Base-by-base conservation (phyloP, 2,888 invertebrate species). In the Drosophila dives region DNA sequence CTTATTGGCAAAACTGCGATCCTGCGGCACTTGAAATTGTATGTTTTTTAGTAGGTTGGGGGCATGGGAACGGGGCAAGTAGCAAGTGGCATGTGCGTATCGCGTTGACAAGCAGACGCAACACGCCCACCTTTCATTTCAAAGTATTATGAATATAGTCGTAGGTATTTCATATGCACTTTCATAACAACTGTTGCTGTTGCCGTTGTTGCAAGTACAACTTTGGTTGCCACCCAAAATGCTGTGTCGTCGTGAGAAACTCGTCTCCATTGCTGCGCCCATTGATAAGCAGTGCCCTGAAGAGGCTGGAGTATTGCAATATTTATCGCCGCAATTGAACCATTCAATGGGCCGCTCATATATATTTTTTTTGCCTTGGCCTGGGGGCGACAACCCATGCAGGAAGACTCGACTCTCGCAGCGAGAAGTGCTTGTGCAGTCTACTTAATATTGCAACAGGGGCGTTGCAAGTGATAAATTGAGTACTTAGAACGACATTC, bases 251-350 rank as follows among this genome's bases (percentile, higher is more conserved):
- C 78, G 75, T 77, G 79, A 76, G 80, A 79, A 77, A 72, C 72
- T 70, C 59, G 68, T 67, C 66, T 56, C 63, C 48, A 53, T 54
- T 20, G 32, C 51, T 54, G 49, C 17, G 15, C 33, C 54, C 50
- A 49, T 64, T 78, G 77, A 77, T 77, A 77, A 77, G 77, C 29
- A 65, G 38, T 4, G 77, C 33, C 20, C 50, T 33, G 66, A 33
- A 45, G 49, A 23, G 54, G 45, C 61, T 50, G 60, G 45, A 62
- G 71, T 67, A 72, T 81, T 77, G 86, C 86, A 83, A 87, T 84
- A 76, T 87, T 87, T 87, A 87, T 87, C 87, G 87, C 83, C 74
- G 75, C 71, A 73, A 89, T 64, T 87, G 87, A 87, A 87, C 87
- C 87, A 58, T 80, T 61, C 69, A 74, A 54, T 76, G 70, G 63